phyloP scores from a whole-genome alignment of 2,113 vertebrate genomes.

The Bos taurus region ARS-UCD2.0 NC_037328.1:146088001-146088500 shows the following conservation, averaged over 20 bases:
- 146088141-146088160: neutral
- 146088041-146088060: neutral
- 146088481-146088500: neutral
- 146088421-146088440: neutral
- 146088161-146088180: neutral
- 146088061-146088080: no score
- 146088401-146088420: neutral
- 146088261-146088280: neutral
- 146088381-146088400: neutral
- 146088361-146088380: neutral
- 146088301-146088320: neutral
- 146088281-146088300: neutral
- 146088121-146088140: rapidly evolving
- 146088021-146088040: neutral
- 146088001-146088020: no score
- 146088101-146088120: neutral
- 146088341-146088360: neutral
- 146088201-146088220: neutral
- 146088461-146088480: neutral
- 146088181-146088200: neutral
- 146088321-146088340: neutral
- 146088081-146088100: neutral
- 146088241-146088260: neutral
- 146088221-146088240: neutral
- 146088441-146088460: neutral